Conservation (phyloP, 2,888 invertebrate species). For the Caenorhabditis sp. region DNA sequence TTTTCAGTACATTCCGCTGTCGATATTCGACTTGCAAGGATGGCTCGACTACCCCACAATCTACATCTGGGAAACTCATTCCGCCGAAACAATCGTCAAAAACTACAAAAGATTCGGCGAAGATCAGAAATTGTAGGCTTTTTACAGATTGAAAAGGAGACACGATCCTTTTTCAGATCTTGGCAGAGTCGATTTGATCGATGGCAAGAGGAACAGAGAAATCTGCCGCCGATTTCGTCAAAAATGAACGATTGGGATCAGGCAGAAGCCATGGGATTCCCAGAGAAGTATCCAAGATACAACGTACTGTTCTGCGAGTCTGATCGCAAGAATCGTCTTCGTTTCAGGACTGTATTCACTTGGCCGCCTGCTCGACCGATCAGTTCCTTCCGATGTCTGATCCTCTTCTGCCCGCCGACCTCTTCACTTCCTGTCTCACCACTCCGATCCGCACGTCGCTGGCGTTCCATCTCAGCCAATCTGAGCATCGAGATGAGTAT, state of each 20-base stretch:
- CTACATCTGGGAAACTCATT: conserved; percentile 98
- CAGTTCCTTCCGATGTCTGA: conserved; percentile 93
- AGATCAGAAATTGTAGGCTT: conserved; percentile 84
- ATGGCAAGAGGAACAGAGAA: conserved; percentile 45
- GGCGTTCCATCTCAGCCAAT: conserved; percentile 66
- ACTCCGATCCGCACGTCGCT: conserved; percentile 90
- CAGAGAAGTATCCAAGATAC: conserved; percentile 55
- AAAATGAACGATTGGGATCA: conserved; percentile 55
- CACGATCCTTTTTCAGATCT: conserved; percentile 22
- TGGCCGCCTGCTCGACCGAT: conserved; percentile 94
- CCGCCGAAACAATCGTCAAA: conserved; percentile 95
- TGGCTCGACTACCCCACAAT: conserved; percentile 99
- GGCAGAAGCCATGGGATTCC: conserved; percentile 57
- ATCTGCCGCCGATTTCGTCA: conserved; percentile 47
- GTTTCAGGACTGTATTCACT: conserved; percentile 88
- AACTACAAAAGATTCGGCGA: conserved; percentile 87
- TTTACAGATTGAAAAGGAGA: not conserved
- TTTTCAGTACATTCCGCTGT: conserved; percentile 94
- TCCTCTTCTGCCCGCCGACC: conserved; percentile 94
- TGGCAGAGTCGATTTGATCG: conserved; percentile 51
- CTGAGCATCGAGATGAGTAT: conserved; percentile 66
- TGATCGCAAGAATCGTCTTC: too few species aligned
- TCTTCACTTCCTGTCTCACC: conserved; percentile 97
- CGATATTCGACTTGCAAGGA: conserved; percentile 96
- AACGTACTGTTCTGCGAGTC: too few species aligned